Evolutionary conservation across 2,113 vertebrate species (phyloP).

Genomic region (Ia io): DNA sequence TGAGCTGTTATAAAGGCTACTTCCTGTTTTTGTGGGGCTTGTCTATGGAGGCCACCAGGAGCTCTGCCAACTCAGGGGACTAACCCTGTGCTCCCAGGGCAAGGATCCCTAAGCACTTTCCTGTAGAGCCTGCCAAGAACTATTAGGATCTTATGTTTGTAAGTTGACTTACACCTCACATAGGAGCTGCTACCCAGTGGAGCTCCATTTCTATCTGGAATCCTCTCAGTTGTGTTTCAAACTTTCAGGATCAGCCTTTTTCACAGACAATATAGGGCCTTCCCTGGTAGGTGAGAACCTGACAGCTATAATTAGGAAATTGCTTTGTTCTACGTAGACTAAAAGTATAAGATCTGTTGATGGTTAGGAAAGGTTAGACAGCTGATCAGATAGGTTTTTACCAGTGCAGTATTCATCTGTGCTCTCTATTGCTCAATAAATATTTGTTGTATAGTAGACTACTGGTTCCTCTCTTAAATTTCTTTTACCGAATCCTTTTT

Average conservation of each 20-base stretch:
- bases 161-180: neutral
- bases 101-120: neutral
- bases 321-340: neutral
- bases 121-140: neutral
- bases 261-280: neutral
- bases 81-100: neutral
- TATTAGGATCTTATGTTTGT: neutral
- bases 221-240: neutral
- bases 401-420: neutral
- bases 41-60: neutral
- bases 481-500: neutral
- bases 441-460: neutral
- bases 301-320: neutral
- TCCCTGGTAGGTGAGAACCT: neutral
- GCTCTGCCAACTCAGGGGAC: neutral
- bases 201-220: neutral
- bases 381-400: neutral
- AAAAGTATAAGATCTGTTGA: neutral
- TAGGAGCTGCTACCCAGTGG: neutral
- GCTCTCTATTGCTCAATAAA: neutral
- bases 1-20: neutral
- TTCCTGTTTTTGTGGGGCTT: neutral
- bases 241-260: neutral
- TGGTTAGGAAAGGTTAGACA: neutral
- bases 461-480: neutral